Conservation (phyloP, 1,140 invertebrate genomes). For the Heliconius congener region DNA sequence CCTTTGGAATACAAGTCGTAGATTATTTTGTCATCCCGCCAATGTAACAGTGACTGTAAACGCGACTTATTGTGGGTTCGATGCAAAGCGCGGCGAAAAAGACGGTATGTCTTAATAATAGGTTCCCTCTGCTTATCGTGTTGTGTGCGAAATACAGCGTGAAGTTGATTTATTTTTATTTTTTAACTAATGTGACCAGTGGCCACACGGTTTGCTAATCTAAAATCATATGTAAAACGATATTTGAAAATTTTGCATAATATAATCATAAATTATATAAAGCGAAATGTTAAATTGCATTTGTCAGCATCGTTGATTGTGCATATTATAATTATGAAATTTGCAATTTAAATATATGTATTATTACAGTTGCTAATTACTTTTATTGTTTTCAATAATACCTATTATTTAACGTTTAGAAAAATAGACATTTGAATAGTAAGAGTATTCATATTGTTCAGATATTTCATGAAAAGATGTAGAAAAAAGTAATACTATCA, state of each 20-base stretch:
- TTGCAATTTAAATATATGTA: slow-evolving; percentile 9
- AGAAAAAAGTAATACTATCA: no score
- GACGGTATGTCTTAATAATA: no score
- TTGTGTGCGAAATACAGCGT: no score
- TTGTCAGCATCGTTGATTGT: not conserved
- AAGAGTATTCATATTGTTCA: not conserved
- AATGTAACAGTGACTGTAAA: no score
- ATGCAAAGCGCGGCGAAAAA: no score
- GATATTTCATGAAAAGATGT: not conserved
- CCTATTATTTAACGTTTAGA: not conserved
- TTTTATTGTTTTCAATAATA: not conserved
- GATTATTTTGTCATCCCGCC: no score
- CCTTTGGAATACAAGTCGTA: no score
- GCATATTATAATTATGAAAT: not conserved
- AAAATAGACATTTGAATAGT: not conserved
- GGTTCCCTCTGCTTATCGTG: no score
- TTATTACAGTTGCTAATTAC: not conserved
- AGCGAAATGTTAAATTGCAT: not conserved
- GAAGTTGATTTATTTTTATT: no score
- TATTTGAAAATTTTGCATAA: not conserved
- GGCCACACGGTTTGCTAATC: not conserved
- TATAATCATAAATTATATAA: not conserved
- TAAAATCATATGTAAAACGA: not conserved
- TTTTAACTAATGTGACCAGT: no score
- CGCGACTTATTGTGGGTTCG: no score